Evolutionary conservation across 2,797 vertebrate genomes (phyloP), one percentile per base, ranked within the genome.

Genomic region (Acanthis flammea): DNA sequence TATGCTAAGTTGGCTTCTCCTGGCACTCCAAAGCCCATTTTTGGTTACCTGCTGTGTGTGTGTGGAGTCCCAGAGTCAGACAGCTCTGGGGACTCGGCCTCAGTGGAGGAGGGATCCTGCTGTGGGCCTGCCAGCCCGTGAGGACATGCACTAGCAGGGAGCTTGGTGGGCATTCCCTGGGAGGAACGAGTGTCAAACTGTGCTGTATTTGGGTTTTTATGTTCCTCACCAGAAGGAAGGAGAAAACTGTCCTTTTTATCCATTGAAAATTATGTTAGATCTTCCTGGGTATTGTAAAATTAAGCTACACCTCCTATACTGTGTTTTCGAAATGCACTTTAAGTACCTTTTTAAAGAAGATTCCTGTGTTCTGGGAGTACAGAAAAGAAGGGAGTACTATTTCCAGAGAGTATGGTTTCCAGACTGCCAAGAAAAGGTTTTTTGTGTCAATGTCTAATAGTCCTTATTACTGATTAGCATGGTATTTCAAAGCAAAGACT

Each of bases 401-500:
- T 87, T 85, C 86, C 92, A 86, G 62, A 74, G 62, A 75, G 41
- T 33, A 19, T 30, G 53, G 51, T 44, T 87, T 78, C 84, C 88
- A 83, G 75, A 62, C 71, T 81, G 37, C 35, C 14, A 30, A 67
- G 61, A 86, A 88, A 76, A 50, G 22, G 2, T 2, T 47, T 53
- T 79, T 71, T 78, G 55, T 47, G 22, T 67, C 72, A 33, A 48
- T 83, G 78, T 72, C 80, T 75, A 18, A 68, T 35, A 77, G 41
- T 85, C 54, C 77, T 74, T 77, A 83, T 73, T 44, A 70, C 70
- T 87, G 48, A 71, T 72, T 2, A 55, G 42, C 50, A 42, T 61
- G 89, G 73, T 95, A 65, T 93, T 94, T 97, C 98, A 97, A 98
- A 98, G 98, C 98, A 99, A 98, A 98, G 95, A 96, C 98, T 98